Evolutionary conservation across 2,113 vertebrate species (phyloP).

Genomic region (Drymodes brunneopygia): DNA sequence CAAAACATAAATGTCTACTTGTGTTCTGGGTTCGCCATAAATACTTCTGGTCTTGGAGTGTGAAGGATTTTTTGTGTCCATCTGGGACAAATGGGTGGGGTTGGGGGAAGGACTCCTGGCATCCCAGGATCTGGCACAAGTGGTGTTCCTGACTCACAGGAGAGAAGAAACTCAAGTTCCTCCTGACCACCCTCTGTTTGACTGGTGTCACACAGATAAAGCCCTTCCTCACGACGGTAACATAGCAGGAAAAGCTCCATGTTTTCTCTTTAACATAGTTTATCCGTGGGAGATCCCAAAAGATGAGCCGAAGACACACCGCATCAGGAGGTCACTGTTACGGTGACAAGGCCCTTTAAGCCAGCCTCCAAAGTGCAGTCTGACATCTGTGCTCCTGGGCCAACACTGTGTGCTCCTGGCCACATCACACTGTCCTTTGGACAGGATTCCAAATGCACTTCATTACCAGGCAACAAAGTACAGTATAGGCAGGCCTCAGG

Average conservation of each 20-base stretch:
- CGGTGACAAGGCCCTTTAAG: neutral
- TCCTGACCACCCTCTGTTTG: accelerated
- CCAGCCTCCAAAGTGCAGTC: neutral
- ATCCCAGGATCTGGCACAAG: accelerated
- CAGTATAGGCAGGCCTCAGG: neutral
- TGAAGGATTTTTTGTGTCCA: too few species aligned
- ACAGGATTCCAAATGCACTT: neutral
- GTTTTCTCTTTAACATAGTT: accelerated
- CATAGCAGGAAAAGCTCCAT: accelerated
- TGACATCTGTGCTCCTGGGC: neutral
- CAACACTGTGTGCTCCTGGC: accelerated
- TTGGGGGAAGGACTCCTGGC: too few species aligned
- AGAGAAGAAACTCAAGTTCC: neutral
- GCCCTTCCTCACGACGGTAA: accelerated
- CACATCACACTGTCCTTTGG: neutral
- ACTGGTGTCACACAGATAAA: neutral
- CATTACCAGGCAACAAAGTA: accelerated
- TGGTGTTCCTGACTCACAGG: accelerated
- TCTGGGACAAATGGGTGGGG: neutral
- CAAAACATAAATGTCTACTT: accelerated
- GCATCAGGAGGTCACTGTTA: neutral
- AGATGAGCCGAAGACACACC: neutral
- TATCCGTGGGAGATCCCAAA: neutral
- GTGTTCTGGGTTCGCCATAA: accelerated
- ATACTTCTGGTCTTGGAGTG: accelerated